These are phyloP conservation scores for Blastobasis lacticolella DNA, from an alignment of 2,888 invertebrate species.

Conservation along the genomic window DNA sequence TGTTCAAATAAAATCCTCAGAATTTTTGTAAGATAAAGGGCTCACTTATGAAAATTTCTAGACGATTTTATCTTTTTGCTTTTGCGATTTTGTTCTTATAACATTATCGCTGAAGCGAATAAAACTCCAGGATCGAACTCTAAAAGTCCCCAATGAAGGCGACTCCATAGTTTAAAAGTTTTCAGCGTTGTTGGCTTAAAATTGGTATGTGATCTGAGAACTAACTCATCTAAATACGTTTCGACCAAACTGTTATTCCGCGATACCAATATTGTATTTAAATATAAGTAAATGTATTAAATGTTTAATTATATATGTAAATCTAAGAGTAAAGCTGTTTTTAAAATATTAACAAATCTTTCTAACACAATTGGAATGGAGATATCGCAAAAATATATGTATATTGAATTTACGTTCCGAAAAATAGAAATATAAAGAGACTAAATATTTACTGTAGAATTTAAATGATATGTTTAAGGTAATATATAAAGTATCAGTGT, in stretches of 20 bases:
- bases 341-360: conserved; percentile 36
- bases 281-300: conserved; percentile 43
- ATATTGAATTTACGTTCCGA: conserved; percentile 20
- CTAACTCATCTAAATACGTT: background rate
- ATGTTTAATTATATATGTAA: conserved; percentile 24
- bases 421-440: conserved; percentile 49
- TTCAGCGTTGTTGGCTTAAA: too few relatives aligned
- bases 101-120: conserved; percentile 16
- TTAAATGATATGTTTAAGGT: conserved; percentile 25
- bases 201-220: too few relatives aligned
- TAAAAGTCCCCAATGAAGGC: background rate
- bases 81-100: conserved; percentile 13
- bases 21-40: conserved; percentile 40
- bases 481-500: conserved; percentile 48
- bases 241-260: conserved; percentile 42
- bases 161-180: too few relatives aligned
- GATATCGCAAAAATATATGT: conserved; percentile 1
- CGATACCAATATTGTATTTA: conserved; percentile 38
- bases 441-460: conserved; percentile 41
- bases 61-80: conserved; percentile 38
- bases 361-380: conserved; percentile 12
- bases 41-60: conserved; percentile 45
- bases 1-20: conserved; percentile 32
- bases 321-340: conserved; percentile 36
- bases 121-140: background rate